A percentile compares a stretch with the other conserved stretches of the same genome.
Evolutionary conservation across 2,888 invertebrate species (phyloP).

Genomic region (Andrena trimmerana): DNA sequence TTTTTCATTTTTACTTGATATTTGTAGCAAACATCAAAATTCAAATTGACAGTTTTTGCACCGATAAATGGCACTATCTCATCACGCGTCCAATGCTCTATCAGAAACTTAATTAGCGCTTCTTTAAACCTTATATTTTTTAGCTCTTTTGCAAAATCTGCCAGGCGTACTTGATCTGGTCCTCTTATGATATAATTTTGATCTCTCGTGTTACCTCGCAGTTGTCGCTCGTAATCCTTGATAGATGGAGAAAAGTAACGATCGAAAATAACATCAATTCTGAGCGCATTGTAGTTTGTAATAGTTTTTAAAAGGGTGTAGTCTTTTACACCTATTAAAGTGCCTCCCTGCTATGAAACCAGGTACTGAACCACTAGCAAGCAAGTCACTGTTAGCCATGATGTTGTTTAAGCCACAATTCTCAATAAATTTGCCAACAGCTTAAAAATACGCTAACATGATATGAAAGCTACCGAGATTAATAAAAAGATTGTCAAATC

Average conservation of each 20-base stretch:
- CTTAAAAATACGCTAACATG: conserved; percentile 3
- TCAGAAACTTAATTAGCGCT: too few relatives aligned
- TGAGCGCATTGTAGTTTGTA: too few relatives aligned
- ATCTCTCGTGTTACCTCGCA: too few relatives aligned
- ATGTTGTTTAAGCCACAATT: conserved; percentile 61
- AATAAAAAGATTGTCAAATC: not conserved
- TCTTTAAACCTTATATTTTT: too few relatives aligned
- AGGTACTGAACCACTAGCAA: conserved; percentile 65
- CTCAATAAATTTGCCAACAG: conserved; percentile 76
- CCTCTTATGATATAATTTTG: too few relatives aligned
- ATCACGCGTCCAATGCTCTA: too few relatives aligned
- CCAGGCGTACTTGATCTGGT: too few relatives aligned
- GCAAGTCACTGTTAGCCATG: conserved; percentile 62
- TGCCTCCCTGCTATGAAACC: conserved; percentile 64
- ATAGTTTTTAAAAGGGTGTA: too few relatives aligned
- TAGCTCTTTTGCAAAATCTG: too few relatives aligned
- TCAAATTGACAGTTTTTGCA: not conserved
- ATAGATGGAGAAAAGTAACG: too few relatives aligned
- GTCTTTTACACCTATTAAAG: conserved; percentile 65
- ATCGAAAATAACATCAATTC: too few relatives aligned
- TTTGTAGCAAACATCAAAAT: not conserved
- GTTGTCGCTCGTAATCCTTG: too few relatives aligned
- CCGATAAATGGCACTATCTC: not conserved
- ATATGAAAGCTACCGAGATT: not conserved
- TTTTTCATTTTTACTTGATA: not conserved